phyloP scores from a whole-genome alignment of 2,113 vertebrate genomes.

The Tachuris rubrigastra region DNA sequence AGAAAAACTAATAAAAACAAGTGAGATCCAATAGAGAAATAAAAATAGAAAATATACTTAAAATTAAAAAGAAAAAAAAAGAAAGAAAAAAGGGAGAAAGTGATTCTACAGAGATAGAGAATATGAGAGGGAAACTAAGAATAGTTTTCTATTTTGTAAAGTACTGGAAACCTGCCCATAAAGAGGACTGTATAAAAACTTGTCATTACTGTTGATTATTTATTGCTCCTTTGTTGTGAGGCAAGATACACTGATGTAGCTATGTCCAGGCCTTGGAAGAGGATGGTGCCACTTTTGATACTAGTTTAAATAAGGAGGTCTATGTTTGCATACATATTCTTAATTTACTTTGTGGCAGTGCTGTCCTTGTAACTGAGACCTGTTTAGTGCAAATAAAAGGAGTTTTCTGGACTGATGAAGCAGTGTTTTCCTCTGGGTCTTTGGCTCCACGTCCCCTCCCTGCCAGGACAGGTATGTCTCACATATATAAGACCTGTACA shows the following conservation, averaged over 20 bases:
- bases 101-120: background rate
- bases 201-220: background rate
- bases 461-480: background rate
- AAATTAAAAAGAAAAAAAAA: background rate
- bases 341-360: background rate
- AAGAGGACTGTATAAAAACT: background rate
- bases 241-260: background rate
- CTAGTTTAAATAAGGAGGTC: background rate
- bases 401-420: background rate
- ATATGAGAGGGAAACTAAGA: background rate
- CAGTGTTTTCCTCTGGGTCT: background rate
- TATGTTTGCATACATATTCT: background rate
- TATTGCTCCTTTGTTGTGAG: background rate
- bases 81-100: background rate
- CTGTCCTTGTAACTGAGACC: background rate
- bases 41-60: background rate
- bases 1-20: background rate
- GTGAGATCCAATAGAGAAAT: background rate
- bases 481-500: accelerated
- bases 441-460: accelerated
- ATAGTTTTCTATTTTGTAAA: background rate
- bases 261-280: background rate
- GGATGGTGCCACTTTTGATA: background rate
- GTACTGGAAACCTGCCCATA: background rate
- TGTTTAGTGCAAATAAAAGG: background rate